phyloP scores from a whole-genome alignment of 1,140 invertebrate genomes.

The Atta colombica region DNA sequence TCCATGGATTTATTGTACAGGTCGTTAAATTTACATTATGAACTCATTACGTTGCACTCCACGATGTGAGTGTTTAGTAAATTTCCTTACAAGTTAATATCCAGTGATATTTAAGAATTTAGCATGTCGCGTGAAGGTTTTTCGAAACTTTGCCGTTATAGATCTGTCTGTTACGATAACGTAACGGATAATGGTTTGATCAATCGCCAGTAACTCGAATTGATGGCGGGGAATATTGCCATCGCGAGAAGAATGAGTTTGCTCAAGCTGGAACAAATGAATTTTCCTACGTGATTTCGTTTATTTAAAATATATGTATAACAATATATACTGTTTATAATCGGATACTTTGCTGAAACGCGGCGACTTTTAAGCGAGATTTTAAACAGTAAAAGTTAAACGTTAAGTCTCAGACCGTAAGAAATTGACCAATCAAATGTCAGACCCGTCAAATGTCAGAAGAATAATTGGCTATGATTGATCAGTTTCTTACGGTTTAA shows the following conservation, averaged over 20 bases:
- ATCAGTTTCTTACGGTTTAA: too few relatives aligned
- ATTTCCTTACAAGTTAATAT: not conserved
- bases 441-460: too few relatives aligned
- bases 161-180: conserved; percentile 11
- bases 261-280: not conserved
- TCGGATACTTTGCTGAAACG: not conserved
- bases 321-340: not conserved
- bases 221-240: not conserved
- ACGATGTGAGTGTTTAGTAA: not conserved
- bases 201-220: not conserved
- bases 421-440: too few relatives aligned
- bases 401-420: too few relatives aligned
- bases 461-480: too few relatives aligned
- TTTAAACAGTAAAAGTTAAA: too few relatives aligned
- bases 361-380: too few relatives aligned
- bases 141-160: not conserved
- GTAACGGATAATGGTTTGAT: not conserved
- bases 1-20: not conserved
- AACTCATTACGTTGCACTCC: not conserved
- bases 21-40: not conserved
- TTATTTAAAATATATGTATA: not conserved
- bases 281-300: conserved; percentile 1
- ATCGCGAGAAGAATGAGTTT: not conserved
- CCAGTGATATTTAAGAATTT: not conserved
- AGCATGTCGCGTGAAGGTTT: not conserved